A percentile compares a stretch with the other conserved stretches of the same genome.
These are phyloP conservation scores for Neoaliturus tenellus DNA, from an alignment of 2,888 invertebrate species.

Conservation along the genomic window DNA sequence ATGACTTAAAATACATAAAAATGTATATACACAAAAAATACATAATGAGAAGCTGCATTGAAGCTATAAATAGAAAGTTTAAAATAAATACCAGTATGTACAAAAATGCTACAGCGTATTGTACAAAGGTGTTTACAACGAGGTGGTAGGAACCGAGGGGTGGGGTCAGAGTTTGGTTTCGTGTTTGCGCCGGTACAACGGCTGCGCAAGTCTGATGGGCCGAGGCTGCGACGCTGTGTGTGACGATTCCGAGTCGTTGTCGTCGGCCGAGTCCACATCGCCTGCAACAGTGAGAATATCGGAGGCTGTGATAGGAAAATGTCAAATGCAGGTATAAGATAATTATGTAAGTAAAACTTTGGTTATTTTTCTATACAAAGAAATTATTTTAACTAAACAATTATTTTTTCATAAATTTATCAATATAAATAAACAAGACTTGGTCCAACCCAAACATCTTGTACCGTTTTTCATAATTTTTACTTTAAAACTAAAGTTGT, in stretches of 20 bases:
- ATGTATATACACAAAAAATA: not conserved
- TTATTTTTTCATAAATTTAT: too few species aligned
- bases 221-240: constrained; percentile 71
- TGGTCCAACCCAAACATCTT: too few species aligned
- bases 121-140: not conserved
- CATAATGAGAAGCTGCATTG: too few species aligned
- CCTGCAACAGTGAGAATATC: too few species aligned
- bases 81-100: constrained; percentile 6
- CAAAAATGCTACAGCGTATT: not conserved
- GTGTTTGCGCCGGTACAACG: constrained; percentile 70
- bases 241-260: constrained; percentile 77
- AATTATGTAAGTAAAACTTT: too few species aligned
- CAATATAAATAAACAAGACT: too few species aligned
- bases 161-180: constrained; percentile 76
- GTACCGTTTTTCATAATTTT: too few species aligned
- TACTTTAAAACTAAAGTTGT: too few species aligned
- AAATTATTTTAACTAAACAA: too few species aligned
- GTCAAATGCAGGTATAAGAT: too few species aligned
- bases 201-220: constrained; percentile 71
- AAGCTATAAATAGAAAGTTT: not conserved
- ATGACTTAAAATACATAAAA: not conserved
- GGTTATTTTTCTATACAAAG: too few species aligned
- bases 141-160: not conserved
- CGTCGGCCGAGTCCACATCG: constrained; percentile 89
- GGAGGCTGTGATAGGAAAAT: too few species aligned